phyloP scores from a whole-genome alignment of 1,140 invertebrate genomes.

The Parasteatoda tepidariorum region DNA sequence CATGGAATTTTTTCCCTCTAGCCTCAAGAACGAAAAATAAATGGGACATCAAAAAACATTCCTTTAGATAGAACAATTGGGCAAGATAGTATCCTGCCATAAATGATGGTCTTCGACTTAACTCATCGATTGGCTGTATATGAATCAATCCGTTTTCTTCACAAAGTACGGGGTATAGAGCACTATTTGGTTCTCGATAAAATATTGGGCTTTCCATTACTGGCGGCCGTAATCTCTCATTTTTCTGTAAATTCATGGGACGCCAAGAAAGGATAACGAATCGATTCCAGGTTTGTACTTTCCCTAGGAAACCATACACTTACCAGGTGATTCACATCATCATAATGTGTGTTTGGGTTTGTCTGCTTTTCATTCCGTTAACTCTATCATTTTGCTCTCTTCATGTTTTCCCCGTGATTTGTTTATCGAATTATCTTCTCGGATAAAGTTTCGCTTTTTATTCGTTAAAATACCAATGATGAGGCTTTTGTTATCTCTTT shows the following conservation, averaged over 20 bases:
- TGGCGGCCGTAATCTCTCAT: constrained; percentile 33
- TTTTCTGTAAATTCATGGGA: constrained; percentile 26
- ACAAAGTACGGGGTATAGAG: constrained; percentile 15
- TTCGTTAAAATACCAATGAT: background rate
- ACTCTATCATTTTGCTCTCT: constrained; percentile 18
- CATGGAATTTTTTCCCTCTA: too few relatives aligned
- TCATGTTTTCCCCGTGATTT: background rate
- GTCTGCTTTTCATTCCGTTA: constrained; percentile 8
- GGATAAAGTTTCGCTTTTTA: background rate
- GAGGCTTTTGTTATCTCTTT: too few relatives aligned
- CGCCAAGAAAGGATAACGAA: constrained; percentile 19
- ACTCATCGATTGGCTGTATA: constrained; percentile 28
- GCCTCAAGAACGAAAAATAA: too few relatives aligned
- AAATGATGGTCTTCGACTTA: constrained; percentile 39
- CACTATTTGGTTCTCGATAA: constrained; percentile 34
- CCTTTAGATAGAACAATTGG: background rate
- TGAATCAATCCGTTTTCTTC: constrained; percentile 41
- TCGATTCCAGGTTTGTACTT: constrained; percentile 30
- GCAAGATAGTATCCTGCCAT: background rate
- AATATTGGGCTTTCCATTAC: constrained; percentile 33
- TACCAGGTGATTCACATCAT: constrained; percentile 34
- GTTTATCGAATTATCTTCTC: background rate
- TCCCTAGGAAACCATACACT: constrained; percentile 27
- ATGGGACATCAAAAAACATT: too few relatives aligned
- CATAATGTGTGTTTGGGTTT: constrained; percentile 31